Percentiles rank a stretch among this genome's conserved stretches.
These are phyloP conservation scores for Trachythela sp. DNA, from an alignment of 64 coral and sea anemone genomes.

Conservation along the genomic window DNA sequence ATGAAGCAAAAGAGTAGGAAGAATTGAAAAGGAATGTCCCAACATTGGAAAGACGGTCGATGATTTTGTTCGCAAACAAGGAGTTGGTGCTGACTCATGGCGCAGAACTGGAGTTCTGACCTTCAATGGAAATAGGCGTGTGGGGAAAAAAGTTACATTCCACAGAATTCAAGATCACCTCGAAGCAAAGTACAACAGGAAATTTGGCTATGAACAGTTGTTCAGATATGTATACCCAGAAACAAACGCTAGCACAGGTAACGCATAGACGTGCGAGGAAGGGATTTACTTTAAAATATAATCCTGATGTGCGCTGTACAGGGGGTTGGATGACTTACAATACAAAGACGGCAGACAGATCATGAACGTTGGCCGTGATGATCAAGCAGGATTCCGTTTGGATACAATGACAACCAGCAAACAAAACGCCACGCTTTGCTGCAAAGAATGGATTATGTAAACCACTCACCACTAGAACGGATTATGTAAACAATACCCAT, in stretches of 20 bases:
- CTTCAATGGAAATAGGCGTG: not conserved
- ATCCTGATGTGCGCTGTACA: conserved; percentile 2
- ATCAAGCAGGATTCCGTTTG: conserved; percentile 16
- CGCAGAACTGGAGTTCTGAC: not conserved
- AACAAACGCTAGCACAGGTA: not conserved
- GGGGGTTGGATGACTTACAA: conserved; percentile 8
- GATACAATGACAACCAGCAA: conserved; percentile 19
- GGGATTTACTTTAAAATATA: not conserved
- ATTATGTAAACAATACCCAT: conserved; percentile 42
- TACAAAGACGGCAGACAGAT: conserved; percentile 13
- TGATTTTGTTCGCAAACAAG: not conserved
- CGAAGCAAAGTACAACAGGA: not conserved
- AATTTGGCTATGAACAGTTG: not conserved
- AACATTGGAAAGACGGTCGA: conserved; percentile 5
- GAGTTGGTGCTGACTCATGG: conserved; percentile 13
- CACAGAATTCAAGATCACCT: not conserved
- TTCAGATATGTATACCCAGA: conserved; percentile 14
- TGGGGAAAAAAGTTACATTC: conserved; percentile 11
- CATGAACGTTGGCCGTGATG: conserved; percentile 3
- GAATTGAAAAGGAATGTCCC: conserved; percentile 23
- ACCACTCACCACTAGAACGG: conserved; percentile 28
- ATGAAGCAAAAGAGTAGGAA: not conserved
- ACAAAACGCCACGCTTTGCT: not conserved
- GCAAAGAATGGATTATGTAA: conserved; percentile 36
- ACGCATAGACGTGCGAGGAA: conserved; percentile 17